Evolutionary conservation across 2,888 invertebrate species (phyloP).

Genomic region (Phasia obesa): DNA sequence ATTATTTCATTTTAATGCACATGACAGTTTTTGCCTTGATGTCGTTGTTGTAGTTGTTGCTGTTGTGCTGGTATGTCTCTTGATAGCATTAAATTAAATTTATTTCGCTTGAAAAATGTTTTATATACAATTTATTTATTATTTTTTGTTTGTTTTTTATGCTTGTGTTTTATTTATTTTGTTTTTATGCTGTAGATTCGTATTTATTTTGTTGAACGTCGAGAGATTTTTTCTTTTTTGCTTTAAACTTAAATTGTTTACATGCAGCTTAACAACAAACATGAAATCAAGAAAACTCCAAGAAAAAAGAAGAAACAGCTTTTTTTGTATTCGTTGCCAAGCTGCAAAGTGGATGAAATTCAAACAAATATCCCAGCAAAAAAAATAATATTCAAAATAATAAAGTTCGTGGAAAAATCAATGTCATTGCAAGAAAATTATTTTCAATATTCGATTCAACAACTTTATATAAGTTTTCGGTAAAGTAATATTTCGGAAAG

Average conservation of each 20-base stretch:
- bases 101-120: conserved; percentile 71
- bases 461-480: no score
- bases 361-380: conserved; percentile 19
- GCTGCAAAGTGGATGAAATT: conserved; percentile 40
- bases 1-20: conserved; percentile 38
- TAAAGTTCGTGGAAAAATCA: no score
- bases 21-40: conserved; percentile 40
- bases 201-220: conserved; percentile 58
- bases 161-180: conserved; percentile 54
- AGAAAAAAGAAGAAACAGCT: conserved; percentile 40
- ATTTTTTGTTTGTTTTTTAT: not conserved
- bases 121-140: conserved; percentile 48
- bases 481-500: no score
- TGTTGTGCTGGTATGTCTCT: conserved; percentile 55
- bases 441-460: no score
- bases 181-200: conserved; percentile 37
- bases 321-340: conserved; percentile 19
- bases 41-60: conserved; percentile 24
- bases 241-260: conserved; percentile 67
- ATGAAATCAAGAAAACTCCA: conserved; percentile 56
- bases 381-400: not conserved
- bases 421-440: not conserved
- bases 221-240: conserved; percentile 22
- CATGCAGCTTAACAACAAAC: conserved; percentile 66
- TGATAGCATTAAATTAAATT: conserved; percentile 72